phyloP scores from a whole-genome alignment of 2,888 invertebrate species.

The Cosmia trapezina region DNA sequence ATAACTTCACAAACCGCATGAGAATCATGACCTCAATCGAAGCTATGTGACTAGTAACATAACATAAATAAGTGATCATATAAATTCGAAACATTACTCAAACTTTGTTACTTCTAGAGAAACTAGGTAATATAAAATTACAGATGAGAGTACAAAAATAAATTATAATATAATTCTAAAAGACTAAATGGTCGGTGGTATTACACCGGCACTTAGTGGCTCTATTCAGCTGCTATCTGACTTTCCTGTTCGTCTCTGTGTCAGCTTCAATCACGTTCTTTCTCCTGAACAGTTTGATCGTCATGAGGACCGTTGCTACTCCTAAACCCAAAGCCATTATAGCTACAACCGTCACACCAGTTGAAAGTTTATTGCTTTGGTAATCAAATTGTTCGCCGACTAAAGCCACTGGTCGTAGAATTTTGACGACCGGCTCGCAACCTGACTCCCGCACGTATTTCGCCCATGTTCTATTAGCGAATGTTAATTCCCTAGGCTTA shows the following conservation, averaged over 20 bases:
- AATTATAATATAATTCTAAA: slow-evolving; percentile 45
- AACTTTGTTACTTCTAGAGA: slow-evolving; percentile 62
- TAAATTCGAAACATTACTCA: slow-evolving; percentile 66
- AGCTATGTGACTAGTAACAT: slow-evolving; percentile 72
- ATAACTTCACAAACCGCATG: slow-evolving; percentile 64
- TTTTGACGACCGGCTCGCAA: slow-evolving; percentile 90
- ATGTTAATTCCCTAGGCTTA: slow-evolving; percentile 90
- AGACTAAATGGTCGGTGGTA: slow-evolving; percentile 33
- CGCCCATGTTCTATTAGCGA: slow-evolving; percentile 93
- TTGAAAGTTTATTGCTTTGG: slow-evolving; percentile 67
- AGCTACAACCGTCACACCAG: slow-evolving; percentile 80
- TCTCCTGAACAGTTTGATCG: slow-evolving; percentile 79
- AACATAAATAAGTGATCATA: slow-evolving; percentile 58
- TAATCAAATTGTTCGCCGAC: slow-evolving; percentile 74
- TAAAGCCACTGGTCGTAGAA: slow-evolving; percentile 84
- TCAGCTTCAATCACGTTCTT: slow-evolving; percentile 67
- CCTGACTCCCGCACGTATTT: slow-evolving; percentile 93
- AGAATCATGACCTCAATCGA: slow-evolving; percentile 68
- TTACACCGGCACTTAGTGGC: slow-evolving; percentile 44
- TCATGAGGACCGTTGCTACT: slow-evolving; percentile 80
- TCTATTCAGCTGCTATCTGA: slow-evolving; percentile 74
- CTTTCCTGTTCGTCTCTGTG: slow-evolving; percentile 80
- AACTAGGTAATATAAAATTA: slow-evolving; percentile 55
- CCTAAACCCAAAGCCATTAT: slow-evolving; percentile 79
- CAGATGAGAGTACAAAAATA: slow-evolving; percentile 58